Evolutionary conservation across 2,888 invertebrate species (phyloP).

Genomic region (Diaphora mendica): DNA sequence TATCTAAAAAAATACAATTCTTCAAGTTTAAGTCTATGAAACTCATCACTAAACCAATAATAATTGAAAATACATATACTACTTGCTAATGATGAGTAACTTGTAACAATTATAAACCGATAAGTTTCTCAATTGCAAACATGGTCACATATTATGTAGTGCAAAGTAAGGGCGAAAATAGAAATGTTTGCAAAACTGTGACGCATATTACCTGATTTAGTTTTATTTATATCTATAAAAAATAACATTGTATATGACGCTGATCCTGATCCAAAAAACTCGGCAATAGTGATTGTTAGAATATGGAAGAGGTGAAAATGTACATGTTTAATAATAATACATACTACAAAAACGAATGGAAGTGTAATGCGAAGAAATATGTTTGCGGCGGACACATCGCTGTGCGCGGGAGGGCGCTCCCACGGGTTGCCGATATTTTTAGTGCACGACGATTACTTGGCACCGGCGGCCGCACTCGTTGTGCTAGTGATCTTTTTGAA

Average conservation of each 20-base stretch:
- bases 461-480: slow-evolving; percentile 86
- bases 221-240: slow-evolving; percentile 7
- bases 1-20: neutral
- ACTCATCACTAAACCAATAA: neutral
- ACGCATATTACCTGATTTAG: slow-evolving; percentile 29
- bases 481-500: slow-evolving; percentile 85
- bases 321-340: slow-evolving; percentile 32
- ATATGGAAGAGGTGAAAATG: slow-evolving; percentile 26
- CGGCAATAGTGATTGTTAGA: slow-evolving; percentile 28
- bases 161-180: slow-evolving; percentile 28
- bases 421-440: slow-evolving; percentile 89
- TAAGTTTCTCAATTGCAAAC: neutral
- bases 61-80: neutral
- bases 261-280: slow-evolving; percentile 19
- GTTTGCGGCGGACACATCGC: slow-evolving; percentile 78
- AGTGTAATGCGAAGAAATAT: slow-evolving; percentile 81
- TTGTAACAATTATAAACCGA: slow-evolving; percentile 4
- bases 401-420: slow-evolving; percentile 87
- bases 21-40: neutral
- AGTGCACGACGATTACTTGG: slow-evolving; percentile 89
- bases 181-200: slow-evolving; percentile 35
- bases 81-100: neutral
- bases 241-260: slow-evolving; percentile 18
- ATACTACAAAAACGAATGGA: slow-evolving; percentile 57
- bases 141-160: slow-evolving; percentile 20